Conservation (phyloP, 2,888 invertebrate species). For the Eupithecia inturbata region DNA sequence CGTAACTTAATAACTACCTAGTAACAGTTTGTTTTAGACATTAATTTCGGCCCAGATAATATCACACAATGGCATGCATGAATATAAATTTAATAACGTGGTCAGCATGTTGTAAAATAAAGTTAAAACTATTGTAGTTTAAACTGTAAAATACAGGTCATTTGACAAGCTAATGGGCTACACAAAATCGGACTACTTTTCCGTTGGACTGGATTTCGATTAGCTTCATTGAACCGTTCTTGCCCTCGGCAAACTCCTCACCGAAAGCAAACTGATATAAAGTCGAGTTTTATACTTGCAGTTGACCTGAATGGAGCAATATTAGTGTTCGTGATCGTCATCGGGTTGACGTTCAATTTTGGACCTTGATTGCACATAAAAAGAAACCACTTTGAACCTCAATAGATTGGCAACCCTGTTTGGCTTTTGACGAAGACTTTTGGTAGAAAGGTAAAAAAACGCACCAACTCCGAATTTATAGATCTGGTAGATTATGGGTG, state of each 20-base stretch:
- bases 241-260: constrained; percentile 37
- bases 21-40: background rate
- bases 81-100: background rate
- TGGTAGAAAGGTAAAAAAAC: background rate
- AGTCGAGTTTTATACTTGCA: constrained; percentile 16
- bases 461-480: background rate
- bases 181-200: constrained; percentile 52
- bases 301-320: constrained; percentile 36
- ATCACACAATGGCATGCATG: background rate
- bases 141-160: constrained; percentile 14
- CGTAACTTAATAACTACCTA: background rate
- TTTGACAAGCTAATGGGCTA: constrained; percentile 41
- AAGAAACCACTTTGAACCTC: background rate
- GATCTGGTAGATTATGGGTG: background rate
- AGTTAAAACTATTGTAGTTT: background rate
- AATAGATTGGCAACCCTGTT: constrained; percentile 2
- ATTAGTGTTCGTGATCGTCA: constrained; percentile 16
- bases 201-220: constrained; percentile 61
- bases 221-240: constrained; percentile 56
- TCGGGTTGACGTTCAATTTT: constrained; percentile 9
- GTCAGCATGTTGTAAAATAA: background rate
- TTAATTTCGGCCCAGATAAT: background rate
- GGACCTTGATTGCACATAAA: background rate
- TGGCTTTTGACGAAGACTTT: background rate
- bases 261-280: constrained; percentile 30